Conservation (phyloP, 2,797 vertebrate species). For the Semaprochilodus insignis region DNA sequence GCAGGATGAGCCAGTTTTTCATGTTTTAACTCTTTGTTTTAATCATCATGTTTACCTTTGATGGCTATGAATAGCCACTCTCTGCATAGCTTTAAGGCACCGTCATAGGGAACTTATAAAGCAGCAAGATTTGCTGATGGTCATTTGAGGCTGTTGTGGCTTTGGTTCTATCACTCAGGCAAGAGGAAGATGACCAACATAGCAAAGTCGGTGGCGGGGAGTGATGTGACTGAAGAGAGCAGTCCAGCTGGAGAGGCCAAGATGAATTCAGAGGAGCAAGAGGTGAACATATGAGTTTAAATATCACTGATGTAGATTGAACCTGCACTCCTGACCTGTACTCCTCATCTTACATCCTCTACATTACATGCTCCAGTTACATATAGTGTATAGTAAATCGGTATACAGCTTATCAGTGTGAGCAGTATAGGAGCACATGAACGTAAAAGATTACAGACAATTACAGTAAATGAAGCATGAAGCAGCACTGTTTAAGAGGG, state of each 20-base stretch:
- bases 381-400: too few relatives aligned
- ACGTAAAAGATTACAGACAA: too few relatives aligned
- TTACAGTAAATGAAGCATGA: too few relatives aligned
- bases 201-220: conserved; percentile 61
- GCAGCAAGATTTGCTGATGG: background rate
- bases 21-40: conserved; percentile 29
- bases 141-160: background rate
- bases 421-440: too few relatives aligned
- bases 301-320: background rate
- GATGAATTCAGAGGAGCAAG: conserved; percentile 68
- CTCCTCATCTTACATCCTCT: background rate
- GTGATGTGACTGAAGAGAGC: conserved; percentile 67
- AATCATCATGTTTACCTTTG: conserved; percentile 14
- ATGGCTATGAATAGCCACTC: background rate
- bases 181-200: conserved; percentile 67
- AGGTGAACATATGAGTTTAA: conserved; percentile 51
- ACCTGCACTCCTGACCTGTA: too few relatives aligned
- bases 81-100: conserved; percentile 27
- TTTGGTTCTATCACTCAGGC: conserved; percentile 12
- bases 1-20: conserved; percentile 72
- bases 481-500: background rate
- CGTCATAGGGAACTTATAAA: background rate
- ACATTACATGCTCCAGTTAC: too few relatives aligned
- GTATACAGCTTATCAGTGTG: too few relatives aligned
- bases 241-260: conserved; percentile 61